phyloP scores from a whole-genome alignment of 2,797 vertebrate genomes.

The Uromys caudimaculatus region DNA sequence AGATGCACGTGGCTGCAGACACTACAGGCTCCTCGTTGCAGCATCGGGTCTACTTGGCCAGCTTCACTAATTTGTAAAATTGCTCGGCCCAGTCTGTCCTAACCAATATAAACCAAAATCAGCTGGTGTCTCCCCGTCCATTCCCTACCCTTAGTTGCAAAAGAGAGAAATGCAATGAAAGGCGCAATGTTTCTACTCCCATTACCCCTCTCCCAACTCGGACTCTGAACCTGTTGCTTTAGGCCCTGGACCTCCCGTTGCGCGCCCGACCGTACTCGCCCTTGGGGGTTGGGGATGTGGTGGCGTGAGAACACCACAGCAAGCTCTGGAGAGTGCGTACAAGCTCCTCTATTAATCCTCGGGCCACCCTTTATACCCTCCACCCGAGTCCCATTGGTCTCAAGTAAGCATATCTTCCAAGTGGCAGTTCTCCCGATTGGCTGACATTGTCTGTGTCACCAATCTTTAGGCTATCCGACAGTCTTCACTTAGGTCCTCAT shows the following conservation, averaged over 20 bases:
- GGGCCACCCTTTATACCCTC: too few relatives aligned
- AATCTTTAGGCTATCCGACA: too few relatives aligned
- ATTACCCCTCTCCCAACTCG: background rate
- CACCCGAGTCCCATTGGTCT: too few relatives aligned
- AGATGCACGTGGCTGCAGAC: background rate
- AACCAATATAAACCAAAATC: background rate
- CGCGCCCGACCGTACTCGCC: rapidly evolving
- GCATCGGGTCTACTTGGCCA: background rate
- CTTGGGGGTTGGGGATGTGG: background rate
- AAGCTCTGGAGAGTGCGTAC: background rate
- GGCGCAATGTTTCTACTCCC: background rate
- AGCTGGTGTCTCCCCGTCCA: background rate
- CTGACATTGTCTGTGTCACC: too few relatives aligned
- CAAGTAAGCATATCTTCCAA: too few relatives aligned
- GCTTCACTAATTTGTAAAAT: background rate
- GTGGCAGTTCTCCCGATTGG: too few relatives aligned
- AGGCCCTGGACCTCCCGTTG: background rate
- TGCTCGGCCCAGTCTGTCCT: background rate
- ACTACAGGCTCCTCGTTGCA: background rate
- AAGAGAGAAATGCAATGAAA: constrained; percentile 27
- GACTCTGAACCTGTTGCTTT: background rate
- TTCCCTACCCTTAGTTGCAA: background rate
- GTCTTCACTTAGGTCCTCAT: too few relatives aligned
- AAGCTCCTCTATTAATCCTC: too few relatives aligned
- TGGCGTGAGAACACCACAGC: background rate